Evolutionary conservation across 2,113 vertebrate species (phyloP).

Genomic region (Myotis yumanensis): DNA sequence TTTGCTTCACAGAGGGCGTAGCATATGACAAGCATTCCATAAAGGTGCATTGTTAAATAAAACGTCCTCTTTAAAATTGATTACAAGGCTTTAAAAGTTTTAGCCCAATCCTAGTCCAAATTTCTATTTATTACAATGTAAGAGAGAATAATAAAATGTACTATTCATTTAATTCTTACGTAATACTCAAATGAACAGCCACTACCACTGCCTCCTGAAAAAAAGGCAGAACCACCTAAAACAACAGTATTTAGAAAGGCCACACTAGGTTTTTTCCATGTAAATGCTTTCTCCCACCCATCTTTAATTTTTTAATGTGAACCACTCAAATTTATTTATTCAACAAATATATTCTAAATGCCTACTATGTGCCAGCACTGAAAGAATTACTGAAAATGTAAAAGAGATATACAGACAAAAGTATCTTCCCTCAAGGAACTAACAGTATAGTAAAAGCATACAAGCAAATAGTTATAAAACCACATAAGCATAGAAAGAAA

Average conservation of each 20-base stretch:
- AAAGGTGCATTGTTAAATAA: background rate
- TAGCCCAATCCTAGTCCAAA: background rate
- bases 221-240: background rate
- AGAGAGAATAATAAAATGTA: conserved; percentile 35
- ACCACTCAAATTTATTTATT: conserved; percentile 20
- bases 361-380: background rate
- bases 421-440: background rate
- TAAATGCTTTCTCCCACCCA: background rate
- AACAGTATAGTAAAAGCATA: background rate
- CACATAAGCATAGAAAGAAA: background rate
- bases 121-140: conserved; percentile 33
- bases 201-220: background rate
- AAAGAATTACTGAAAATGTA: background rate
- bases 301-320: conserved; percentile 19
- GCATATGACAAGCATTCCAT: background rate
- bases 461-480: conserved; percentile 1
- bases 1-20: background rate
- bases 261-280: background rate
- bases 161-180: background rate
- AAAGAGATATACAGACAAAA: conserved; percentile 25
- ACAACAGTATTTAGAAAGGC: background rate
- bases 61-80: no score
- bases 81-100: conserved; percentile 34
- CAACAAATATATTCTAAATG: background rate
- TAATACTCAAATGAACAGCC: background rate